Percentiles rank a stretch among this genome's conserved stretches.
phyloP scores from a whole-genome alignment of 2,113 vertebrate genomes.

The Vulpes ferrilata region DNA sequence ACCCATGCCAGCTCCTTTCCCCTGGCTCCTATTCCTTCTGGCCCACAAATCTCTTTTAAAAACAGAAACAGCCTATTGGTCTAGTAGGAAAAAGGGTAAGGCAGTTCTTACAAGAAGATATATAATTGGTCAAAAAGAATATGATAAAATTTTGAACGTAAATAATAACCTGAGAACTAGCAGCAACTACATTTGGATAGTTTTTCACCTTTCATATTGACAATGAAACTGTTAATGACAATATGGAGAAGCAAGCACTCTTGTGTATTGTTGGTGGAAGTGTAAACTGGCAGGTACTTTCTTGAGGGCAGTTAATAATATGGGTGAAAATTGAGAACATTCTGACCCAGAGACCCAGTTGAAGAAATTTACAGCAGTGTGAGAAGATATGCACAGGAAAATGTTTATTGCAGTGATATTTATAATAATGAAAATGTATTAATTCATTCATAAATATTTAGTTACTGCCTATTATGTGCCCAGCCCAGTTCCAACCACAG shows the following conservation, averaged over 20 bases:
- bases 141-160: neutral
- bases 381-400: neutral
- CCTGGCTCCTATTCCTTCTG: neutral
- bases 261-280: neutral
- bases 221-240: neutral
- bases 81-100: slow-evolving; percentile 10
- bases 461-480: neutral
- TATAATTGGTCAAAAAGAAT: neutral
- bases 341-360: neutral
- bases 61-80: neutral
- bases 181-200: neutral
- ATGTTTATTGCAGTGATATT: neutral
- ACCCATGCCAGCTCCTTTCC: neutral
- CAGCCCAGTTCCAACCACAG: neutral
- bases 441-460: neutral
- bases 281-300: neutral
- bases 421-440: neutral
- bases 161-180: neutral
- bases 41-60: slow-evolving; percentile 12
- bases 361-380: neutral
- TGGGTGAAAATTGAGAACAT: neutral
- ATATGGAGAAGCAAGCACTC: neutral
- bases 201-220: neutral
- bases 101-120: neutral
- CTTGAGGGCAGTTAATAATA: neutral